Evolutionary conservation across 1,140 invertebrate species (phyloP), one percentile per base, ranked within the genome.

Genomic region (Notospermus geniculatus): DNA sequence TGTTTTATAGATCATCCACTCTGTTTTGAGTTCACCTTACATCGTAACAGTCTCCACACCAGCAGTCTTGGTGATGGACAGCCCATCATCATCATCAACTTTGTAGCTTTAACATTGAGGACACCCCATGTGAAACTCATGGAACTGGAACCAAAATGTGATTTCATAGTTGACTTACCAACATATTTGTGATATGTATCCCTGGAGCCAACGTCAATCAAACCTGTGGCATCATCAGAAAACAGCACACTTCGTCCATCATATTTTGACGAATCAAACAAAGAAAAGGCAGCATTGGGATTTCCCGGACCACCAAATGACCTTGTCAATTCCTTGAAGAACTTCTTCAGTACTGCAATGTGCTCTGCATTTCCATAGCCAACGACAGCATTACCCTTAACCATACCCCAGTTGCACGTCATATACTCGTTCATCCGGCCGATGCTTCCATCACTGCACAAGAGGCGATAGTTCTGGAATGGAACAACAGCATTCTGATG

Each of bases 371-470:
- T 15, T 30, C 39, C 56, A 27, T 9, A 56, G 17, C 19, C 27
- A 22, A 36, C 19, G 15, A 63, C 30, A 25, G 22, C 25, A 23
- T 52, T n/a, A 11, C 15, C 23, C 4, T n/a, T 54, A 5, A 94
- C 88, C 55, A 79, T 77, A 5, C 93, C 84, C 81, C 80, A 85
- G 68, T 84, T 82, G 69, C 84, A 85, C 5, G 54, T 64, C 9
- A 63, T 58, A 54, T 76, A 81, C 1, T 73, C 63, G 30, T 69
- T 65, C 4, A 79, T 59, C 0, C 68, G 30, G 22, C 29, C 39
- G 15, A 39, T 59, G 13, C 5, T 46, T 1, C 93, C 93, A 82
- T 96, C 91, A 1, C 83, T 85, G 82, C 95, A 98, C 0, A 98
- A 80, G 22, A 98, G 77, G 73, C 94, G 88, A 79, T 94, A 97